Evolutionary conservation across 2,113 vertebrate genomes (phyloP).

Genomic region (Paratilapia polleni): DNA sequence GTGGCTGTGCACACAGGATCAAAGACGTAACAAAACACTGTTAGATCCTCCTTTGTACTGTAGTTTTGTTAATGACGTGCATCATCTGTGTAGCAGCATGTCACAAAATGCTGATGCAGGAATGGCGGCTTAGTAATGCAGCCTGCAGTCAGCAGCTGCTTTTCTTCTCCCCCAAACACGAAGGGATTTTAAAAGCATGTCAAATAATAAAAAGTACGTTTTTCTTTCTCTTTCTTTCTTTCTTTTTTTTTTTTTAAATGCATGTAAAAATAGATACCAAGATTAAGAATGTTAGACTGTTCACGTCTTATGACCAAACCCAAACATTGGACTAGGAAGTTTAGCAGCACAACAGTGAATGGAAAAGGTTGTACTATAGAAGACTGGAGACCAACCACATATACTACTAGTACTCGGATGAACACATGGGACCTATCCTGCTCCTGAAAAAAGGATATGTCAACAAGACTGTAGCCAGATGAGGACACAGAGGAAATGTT

Average conservation of each 20-base stretch:
- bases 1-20: conserved; percentile 71
- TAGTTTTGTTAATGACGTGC: conserved; percentile 13
- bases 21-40: conserved; percentile 62
- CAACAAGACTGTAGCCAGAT: conserved; percentile 9
- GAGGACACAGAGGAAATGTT: conserved; percentile 25
- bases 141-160: not conserved
- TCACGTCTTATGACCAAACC: conserved; percentile 5
- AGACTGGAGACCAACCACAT: not conserved
- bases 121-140: not conserved
- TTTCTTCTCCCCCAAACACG: conserved; percentile 1
- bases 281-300: not conserved
- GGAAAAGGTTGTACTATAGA: conserved; percentile 4
- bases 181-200: conserved; percentile 14
- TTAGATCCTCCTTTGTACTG: conserved; percentile 50
- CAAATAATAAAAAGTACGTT: not conserved
- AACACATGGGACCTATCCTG: conserved; percentile 16
- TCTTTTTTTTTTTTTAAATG: not conserved
- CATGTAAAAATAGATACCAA: not conserved
- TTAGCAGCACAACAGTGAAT: not conserved
- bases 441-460: not conserved
- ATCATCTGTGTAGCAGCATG: conserved; percentile 17
- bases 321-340: not conserved
- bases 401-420: not conserved
- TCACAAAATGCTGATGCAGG: conserved; percentile 1
- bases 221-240: too few species aligned